Base-by-base conservation (phyloP, 2,888 invertebrate genomes). In the Idaea dimidiata region DNA sequence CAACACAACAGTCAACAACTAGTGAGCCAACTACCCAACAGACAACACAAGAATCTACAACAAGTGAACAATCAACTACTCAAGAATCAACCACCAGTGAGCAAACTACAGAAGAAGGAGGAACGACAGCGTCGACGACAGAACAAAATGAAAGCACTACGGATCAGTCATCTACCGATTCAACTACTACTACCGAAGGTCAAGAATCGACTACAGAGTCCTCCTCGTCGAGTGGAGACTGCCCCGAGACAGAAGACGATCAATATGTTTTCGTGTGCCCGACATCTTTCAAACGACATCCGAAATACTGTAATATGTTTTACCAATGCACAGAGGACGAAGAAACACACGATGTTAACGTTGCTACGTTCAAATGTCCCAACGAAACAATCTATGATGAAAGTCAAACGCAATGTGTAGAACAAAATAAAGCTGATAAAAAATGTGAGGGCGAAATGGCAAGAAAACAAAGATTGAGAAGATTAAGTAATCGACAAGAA, bases 281-380 rank as follows among this genome's bases (percentile, higher is more conserved):
- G 8, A 96, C 97, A 6, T 97, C 97, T 54, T 97, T 97, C 86
- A 94, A 94, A 77, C 93, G 96, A 69, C 97, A 97, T 93, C 97
- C 97, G 0, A 96, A 96, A 80, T 95, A 95, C 78, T 97, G 97
- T 75, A 96, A 96, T 77, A 85, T 96, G 73, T 97, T 97, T 88
- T 97, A 97, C 80, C 97, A 97, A 83, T 97, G 97, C 75, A 95
- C 95, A 17, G 94, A 94, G 72, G 93, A 94, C 63, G 89, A 94
- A 7, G 93, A 94, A 32, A 94, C 88, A 58, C 94, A 95, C 78
- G 95, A 97, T 70, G 87, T 95, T n/a, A 96, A 95, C 79, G 93
- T 97, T 66, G 93, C 96, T 1, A 93, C 95, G 8, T 94, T 97
- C 72, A 94, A 94, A 70, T 97, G 97, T 83, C 96, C 97, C 14